Evolutionary conservation across 2,888 invertebrate species (phyloP), one percentile per base, ranked within the genome.

Genomic region (Rhagophthalmus giganteus): DNA sequence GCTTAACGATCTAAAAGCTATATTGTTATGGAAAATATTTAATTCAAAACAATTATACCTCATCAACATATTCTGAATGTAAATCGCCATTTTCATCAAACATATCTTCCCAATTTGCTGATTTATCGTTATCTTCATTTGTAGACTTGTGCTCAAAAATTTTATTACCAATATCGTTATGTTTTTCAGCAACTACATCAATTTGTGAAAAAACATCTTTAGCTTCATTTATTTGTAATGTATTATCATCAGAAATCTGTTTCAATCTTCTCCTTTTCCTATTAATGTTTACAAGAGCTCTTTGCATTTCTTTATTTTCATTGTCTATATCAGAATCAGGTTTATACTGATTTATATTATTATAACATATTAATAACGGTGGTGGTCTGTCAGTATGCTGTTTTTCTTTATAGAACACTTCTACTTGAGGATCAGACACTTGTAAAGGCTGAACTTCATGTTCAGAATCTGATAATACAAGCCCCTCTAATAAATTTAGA

Each of bases 51-150:
- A n/a, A n/a, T n/a, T n/a, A n/a, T 48, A 54, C 54, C 39, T 54
- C 44, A 40, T 30, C 40, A 5, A 54, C 13, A 16, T 49, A 54
- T 30, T 54, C 48, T 3, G 12, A 3, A 28, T 54, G 48, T 28
- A 54, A 37, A 42, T 72, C 67, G 2, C 72, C 73, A 35, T 69
- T 63, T 27, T 70, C 70, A 58, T 70, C 66, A 58, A 73, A 72
- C 42, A 74, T 64, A 59, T 74, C 74, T 55, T 74, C 74, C 74
- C 74, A 74, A 57, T 72, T 68, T 37, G 70, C 67, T 16, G 73
- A 58, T 46, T 35, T 44, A 13, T 38, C 14, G 4, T 14, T 13
- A 6, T 49, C 35, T 35, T 30, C 24, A 7, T 27, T 33, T 8
- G 5, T 15, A 24, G 4, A 14, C 6, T 33, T 11, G 2, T 26